Conservation (phyloP, 2,113 vertebrate genomes). For the Labeo catla region DNA sequence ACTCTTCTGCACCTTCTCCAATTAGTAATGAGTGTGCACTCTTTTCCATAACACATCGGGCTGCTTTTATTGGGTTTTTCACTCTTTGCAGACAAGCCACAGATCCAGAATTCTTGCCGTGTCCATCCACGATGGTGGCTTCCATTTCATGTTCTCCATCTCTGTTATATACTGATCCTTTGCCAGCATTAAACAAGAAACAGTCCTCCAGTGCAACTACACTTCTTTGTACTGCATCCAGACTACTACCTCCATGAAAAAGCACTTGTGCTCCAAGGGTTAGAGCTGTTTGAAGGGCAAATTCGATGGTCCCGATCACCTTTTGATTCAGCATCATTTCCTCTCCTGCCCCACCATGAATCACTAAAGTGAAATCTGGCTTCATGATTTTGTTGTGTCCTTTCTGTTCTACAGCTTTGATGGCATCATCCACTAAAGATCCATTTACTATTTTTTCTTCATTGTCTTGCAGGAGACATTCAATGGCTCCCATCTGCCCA, state of each 20-base stretch:
- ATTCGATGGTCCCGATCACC: conserved; percentile 71
- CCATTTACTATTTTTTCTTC: conserved; percentile 58
- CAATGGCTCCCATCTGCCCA: conserved; percentile 76
- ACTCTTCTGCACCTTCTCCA: conserved; percentile 77
- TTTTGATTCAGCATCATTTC: conserved; percentile 70
- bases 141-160: conserved; percentile 78
- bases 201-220: conserved; percentile 80
- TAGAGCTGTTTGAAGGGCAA: conserved; percentile 75
- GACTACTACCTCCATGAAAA: conserved; percentile 69
- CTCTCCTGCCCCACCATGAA: conserved; percentile 80
- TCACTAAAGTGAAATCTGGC: conserved; percentile 70
- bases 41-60: conserved; percentile 78
- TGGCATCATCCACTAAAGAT: neutral
- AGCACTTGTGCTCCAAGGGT: conserved; percentile 71
- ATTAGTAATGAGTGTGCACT: conserved; percentile 74
- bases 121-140: conserved; percentile 76
- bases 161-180: conserved; percentile 78
- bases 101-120: conserved; percentile 68
- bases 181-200: conserved; percentile 81
- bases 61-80: conserved; percentile 79
- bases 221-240: conserved; percentile 78
- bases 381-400: conserved; percentile 47
- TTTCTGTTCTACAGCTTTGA: neutral
- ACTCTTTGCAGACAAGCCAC: conserved; percentile 75
- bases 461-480: conserved; percentile 65